Base-by-base conservation (phyloP, 2,113 vertebrate species). In the Halichoeres trimaculatus region DNA sequence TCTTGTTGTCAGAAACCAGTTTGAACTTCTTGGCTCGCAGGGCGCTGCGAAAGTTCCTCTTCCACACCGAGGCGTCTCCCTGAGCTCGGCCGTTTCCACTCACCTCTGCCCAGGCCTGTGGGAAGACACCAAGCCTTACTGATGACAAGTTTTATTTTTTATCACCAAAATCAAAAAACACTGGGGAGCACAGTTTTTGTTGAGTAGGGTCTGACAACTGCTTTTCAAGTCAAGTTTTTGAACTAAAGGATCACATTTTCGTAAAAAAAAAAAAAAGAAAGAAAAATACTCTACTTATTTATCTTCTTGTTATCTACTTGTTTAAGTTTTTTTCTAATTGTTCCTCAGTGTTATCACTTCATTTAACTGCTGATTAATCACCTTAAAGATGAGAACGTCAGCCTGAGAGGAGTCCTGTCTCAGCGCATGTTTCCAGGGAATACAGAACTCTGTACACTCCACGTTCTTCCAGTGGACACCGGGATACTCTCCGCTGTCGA, bases 31-130 rank as follows among this genome's bases (percentile, higher is more conserved):
- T 96, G 19, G 92, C 92, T 77, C 95, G 93, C n/a, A 98, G 89
- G 47, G 96, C 95, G 0, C 95, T 93, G 20, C 96, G 93, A 86
- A 98, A 96, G 89, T 98, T 98, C 78, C 96, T 94, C 85, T 98
- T 98, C 96, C 96, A 98, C 19, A 96, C 90, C 0, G 95, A 92
- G 14, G 90, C 50, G 1, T 95, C 94, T 0, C 93, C 92, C 0
- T 43, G 47, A 34, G 91, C 90, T 3, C 23, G 85, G 6, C 90
- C 91, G 0, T 90, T 78, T 8, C 84, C 89, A 1, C 94, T 96
- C 54, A 83, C 93, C 65, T 94, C 92, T 0, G 96, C 96, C 96
- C 96, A 97, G 24, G 94, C 95, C 95, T 96, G 43, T 8, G 23
- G 47, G 16, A 48, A 6, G 52, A 26, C 65, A 55, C 19, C 8